Percentiles rank a stretch among this genome's conserved stretches.
Evolutionary conservation across 2,113 vertebrate species (phyloP).

Genomic region (Halcyon senegalensis): DNA sequence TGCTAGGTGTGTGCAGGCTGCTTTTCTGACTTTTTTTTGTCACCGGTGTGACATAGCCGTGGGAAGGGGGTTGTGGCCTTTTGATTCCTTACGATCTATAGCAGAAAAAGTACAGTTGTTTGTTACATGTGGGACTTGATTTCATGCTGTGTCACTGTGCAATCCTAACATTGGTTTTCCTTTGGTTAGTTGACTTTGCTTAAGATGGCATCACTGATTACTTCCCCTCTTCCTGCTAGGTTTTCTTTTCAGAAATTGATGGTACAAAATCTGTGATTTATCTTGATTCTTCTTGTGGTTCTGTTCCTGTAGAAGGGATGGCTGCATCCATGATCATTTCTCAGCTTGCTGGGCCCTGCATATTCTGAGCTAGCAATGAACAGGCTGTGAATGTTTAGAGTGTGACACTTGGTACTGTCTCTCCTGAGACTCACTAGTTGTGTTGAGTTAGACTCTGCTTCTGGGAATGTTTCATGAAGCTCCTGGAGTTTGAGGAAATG

Average conservation of each 20-base stretch:
- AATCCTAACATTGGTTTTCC: not conserved
- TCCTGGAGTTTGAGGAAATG: not conserved
- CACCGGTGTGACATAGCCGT: too few relatives aligned
- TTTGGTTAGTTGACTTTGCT: not conserved
- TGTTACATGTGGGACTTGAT: not conserved
- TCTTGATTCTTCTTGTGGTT: not conserved
- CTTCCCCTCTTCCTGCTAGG: not conserved
- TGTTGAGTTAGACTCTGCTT: not conserved
- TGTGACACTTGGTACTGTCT: not conserved
- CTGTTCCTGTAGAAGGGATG: not conserved
- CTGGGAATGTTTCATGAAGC: not conserved
- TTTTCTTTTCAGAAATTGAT: not conserved
- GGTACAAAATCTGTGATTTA: not conserved
- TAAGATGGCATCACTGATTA: not conserved
- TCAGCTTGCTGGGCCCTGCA: not conserved
- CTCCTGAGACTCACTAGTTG: not conserved
- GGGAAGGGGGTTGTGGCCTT: not conserved
- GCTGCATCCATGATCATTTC: accelerated
- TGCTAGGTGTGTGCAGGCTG: not conserved
- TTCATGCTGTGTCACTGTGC: not conserved
- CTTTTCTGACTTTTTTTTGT: not conserved
- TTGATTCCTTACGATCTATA: not conserved
- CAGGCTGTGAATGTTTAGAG: accelerated
- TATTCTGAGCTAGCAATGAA: not conserved
- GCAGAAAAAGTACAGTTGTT: not conserved